Evolutionary conservation across 2,888 invertebrate genomes (phyloP), one percentile per base, ranked within the genome.

Genomic region (Stenoptilia bipunctidactyla): DNA sequence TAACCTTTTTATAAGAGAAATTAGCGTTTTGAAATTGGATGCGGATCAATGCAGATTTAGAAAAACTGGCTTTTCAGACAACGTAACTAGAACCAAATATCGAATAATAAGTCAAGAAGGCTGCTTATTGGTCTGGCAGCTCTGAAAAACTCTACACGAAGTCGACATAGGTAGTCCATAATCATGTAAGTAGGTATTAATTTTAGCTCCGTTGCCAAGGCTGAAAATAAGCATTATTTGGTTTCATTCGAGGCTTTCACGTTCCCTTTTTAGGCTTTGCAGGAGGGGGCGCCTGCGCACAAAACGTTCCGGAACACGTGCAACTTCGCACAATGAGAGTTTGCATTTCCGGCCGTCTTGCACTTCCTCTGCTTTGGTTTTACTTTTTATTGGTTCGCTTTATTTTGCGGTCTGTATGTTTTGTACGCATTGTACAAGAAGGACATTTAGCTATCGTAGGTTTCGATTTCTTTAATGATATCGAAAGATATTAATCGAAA

Each of bases 271-370:
- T 53, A 55, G 66, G 58, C 58, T 52, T 52, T 59, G 60, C 57
- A 59, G 51, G 66, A 66, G 69, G 64, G 70, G 66, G 65, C 61
- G 62, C 61, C 20, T 20, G 20, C 30, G 63, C 63, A 76, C 73
- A 79, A 73, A 79, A n/a, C n/a, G n/a, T n/a, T n/a, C 75, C 79
- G 80, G 80, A 74, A 77, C 83, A 82, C 83, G 83, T 82, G 83
- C 79, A 79, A 66, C 57, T 76, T 75, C 63, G 79, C 80, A 82
- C 79, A 83, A 83, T 73, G 63, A 61, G 65, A 74, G 74, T 83
- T 82, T 83, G 83, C 83, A 83, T 83, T 83, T 83, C 83, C 83
- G 82, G 63, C 67, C 75, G 71, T 61, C 73, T 64, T 82, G 83
- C 82, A 83, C 82, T 83, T 83, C 83, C 83, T 80, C 70, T 66